Evolutionary conservation across 1,140 invertebrate species (phyloP).

Genomic region (Aradophagus sp.): DNA sequence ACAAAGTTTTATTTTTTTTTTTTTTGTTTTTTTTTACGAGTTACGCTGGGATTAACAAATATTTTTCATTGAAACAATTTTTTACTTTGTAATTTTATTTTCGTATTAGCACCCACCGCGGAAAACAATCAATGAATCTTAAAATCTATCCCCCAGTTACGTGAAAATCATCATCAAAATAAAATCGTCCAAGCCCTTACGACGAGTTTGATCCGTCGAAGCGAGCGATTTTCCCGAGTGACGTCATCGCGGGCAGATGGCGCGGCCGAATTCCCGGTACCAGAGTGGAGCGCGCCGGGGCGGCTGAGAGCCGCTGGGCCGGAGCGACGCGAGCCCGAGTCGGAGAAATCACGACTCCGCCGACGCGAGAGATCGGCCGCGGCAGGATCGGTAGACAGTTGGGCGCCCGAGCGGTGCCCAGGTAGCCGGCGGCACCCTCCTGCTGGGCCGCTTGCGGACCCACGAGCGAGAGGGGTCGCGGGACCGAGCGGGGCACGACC

Average conservation of each 20-base stretch:
- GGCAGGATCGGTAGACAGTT: conserved; percentile 63
- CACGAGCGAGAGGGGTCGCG: conserved; percentile 16
- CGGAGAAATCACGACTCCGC: conserved; percentile 50
- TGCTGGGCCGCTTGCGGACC: conserved; percentile 46
- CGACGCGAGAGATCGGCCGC: conserved; percentile 51
- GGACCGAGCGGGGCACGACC: conserved; percentile 20
- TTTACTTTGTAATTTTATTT: no score
- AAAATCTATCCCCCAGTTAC: no score
- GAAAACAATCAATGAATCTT: no score
- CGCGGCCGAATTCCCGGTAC: neutral
- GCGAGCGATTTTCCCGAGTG: no score
- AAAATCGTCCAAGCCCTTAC: no score
- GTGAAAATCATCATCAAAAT: no score
- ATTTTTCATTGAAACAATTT: no score
- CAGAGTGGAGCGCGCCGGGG: neutral
- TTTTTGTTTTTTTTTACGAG: no score
- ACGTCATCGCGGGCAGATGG: neutral
- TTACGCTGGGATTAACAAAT: no score
- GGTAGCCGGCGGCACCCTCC: conserved; percentile 48
- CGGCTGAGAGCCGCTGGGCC: conserved; percentile 50
- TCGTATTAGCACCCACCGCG: no score
- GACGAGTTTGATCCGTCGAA: no score
- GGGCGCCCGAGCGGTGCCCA: conserved; percentile 64
- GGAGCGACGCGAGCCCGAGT: conserved; percentile 43
- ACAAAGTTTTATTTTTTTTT: no score